Evolutionary conservation across 2,888 invertebrate species (phyloP).

Genomic region (Macaria notata): DNA sequence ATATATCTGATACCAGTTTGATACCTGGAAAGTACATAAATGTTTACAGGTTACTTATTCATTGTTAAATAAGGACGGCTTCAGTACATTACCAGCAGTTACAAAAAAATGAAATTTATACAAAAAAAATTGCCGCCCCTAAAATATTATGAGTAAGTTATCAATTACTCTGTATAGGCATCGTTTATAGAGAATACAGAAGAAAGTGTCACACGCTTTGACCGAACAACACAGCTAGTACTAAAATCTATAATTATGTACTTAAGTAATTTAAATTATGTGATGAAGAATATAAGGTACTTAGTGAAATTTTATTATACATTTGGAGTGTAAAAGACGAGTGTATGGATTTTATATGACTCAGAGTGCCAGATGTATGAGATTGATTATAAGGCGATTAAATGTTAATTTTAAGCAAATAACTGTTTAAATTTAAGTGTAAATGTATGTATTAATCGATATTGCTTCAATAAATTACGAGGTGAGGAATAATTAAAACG

Average conservation of each 20-base stretch:
- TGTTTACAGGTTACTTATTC: too few species aligned
- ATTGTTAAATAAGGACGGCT: too few species aligned
- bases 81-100: too few species aligned
- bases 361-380: slow-evolving; percentile 74
- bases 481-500: slow-evolving; percentile 57
- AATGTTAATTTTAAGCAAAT: slow-evolving; percentile 50
- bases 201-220: too few species aligned
- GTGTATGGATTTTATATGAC: slow-evolving; percentile 38
- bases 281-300: slow-evolving; percentile 1
- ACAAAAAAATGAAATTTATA: too few species aligned
- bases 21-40: too few species aligned
- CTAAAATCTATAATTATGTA: background rate
- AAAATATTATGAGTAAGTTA: too few species aligned
- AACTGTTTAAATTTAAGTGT: slow-evolving; percentile 62
- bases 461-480: slow-evolving; percentile 67
- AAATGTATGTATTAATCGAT: slow-evolving; percentile 64
- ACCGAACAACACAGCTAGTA: too few species aligned
- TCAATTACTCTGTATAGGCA: too few species aligned
- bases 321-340: slow-evolving; percentile 9
- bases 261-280: slow-evolving; percentile 2
- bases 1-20: too few species aligned
- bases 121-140: too few species aligned
- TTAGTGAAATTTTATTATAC: slow-evolving; percentile 1
- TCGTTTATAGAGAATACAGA: too few species aligned
- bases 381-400: slow-evolving; percentile 62